A percentile compares a stretch with the other conserved stretches of the same genome.
phyloP scores from a whole-genome alignment of 2,797 vertebrate species.

The Aplochiton taeniatus region DNA sequence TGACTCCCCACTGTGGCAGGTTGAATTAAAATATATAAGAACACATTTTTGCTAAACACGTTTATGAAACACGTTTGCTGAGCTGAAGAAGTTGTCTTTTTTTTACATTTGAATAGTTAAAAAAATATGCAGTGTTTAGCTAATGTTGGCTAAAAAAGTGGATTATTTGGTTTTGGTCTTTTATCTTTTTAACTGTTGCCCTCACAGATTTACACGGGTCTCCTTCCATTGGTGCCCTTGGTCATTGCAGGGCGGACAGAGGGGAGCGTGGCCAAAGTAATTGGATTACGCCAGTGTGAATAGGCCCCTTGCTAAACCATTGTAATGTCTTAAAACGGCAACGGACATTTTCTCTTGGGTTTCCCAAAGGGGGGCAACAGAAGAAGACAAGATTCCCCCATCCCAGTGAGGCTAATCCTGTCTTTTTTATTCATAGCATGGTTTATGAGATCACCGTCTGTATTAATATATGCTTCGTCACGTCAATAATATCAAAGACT shows the following conservation, averaged over 20 bases:
- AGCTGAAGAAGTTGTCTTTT: too few relatives aligned
- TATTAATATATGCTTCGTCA: constrained; percentile 37
- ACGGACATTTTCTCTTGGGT: constrained; percentile 32
- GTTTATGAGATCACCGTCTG: constrained; percentile 53
- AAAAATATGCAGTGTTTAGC: too few relatives aligned
- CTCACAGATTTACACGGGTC: too few relatives aligned
- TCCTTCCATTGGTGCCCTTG: too few relatives aligned
- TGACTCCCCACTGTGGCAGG: neutral
- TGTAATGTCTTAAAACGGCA: constrained; percentile 30
- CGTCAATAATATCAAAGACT: constrained; percentile 40
- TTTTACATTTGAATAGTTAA: too few relatives aligned
- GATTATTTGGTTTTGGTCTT: too few relatives aligned
- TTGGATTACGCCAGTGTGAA: constrained; percentile 57
- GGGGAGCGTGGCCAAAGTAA: constrained; percentile 50
- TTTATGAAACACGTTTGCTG: too few relatives aligned
- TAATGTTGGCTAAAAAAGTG: too few relatives aligned
- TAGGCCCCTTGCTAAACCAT: constrained; percentile 32
- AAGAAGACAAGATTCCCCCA: constrained; percentile 33
- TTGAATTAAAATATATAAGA: too few relatives aligned
- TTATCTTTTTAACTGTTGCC: too few relatives aligned
- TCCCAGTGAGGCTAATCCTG: constrained; percentile 51
- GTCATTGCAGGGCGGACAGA: constrained; percentile 31
- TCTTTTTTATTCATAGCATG: constrained; percentile 54
- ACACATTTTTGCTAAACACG: too few relatives aligned
- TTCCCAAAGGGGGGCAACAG: neutral